phyloP scores from a whole-genome alignment of 64 coral and sea anemone species.

The Acropora tenuis region DNA sequence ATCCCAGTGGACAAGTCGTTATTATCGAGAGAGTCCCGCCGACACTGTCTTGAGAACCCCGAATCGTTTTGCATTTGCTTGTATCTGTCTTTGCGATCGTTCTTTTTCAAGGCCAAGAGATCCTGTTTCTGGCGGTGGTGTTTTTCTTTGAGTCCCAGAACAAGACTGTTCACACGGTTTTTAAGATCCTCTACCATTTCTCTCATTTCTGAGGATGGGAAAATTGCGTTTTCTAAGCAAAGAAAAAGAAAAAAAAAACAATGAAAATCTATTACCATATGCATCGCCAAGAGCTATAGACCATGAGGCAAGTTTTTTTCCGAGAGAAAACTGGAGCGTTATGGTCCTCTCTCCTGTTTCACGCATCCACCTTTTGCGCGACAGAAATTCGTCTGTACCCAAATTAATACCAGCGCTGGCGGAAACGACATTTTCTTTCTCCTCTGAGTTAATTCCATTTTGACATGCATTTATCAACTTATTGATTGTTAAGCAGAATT shows the following conservation, averaged over 20 bases:
- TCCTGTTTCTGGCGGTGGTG: background rate
- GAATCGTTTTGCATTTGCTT: background rate
- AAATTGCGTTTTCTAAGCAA: background rate
- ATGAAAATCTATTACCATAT: background rate
- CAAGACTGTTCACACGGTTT: background rate
- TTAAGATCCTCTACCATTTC: constrained; percentile 5
- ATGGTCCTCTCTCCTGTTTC: too few relatives aligned
- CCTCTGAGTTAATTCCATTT: too few relatives aligned
- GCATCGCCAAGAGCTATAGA: too few relatives aligned
- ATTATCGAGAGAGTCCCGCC: background rate
- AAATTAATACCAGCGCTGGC: too few relatives aligned
- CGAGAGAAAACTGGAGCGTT: too few relatives aligned
- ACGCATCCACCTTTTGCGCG: too few relatives aligned
- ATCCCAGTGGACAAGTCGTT: background rate
- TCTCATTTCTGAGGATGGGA: background rate
- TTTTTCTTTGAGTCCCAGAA: constrained; percentile 13
- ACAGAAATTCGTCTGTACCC: too few relatives aligned
- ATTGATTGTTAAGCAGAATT: too few relatives aligned
- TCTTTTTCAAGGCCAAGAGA: background rate
- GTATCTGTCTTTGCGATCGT: background rate
- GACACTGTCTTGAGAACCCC: background rate
- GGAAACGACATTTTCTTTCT: too few relatives aligned
- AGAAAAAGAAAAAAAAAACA: background rate
- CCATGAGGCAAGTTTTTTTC: too few relatives aligned
- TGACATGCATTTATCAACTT: too few relatives aligned